Evolutionary conservation across 2,888 invertebrate species (phyloP).

Genomic region (Chrysolina oricalcia): DNA sequence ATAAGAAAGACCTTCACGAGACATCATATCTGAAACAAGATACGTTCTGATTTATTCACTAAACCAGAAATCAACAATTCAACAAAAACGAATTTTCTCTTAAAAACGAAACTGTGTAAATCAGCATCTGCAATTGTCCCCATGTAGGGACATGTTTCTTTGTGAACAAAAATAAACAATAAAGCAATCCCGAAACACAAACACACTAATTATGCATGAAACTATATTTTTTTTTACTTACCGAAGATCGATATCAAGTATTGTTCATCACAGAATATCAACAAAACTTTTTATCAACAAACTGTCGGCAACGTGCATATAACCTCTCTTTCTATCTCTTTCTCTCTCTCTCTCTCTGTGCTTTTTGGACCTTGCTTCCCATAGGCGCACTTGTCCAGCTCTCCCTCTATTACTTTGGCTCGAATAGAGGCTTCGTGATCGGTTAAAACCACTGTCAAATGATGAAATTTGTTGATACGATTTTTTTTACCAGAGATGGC

Average conservation of each 20-base stretch:
- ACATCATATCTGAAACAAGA: background rate
- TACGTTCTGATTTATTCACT: background rate
- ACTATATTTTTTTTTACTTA: background rate
- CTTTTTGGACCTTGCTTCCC: too few relatives aligned
- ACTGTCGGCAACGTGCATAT: background rate
- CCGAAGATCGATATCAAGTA: background rate
- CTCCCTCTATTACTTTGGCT: too few relatives aligned
- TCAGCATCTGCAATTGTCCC: background rate
- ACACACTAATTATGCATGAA: background rate
- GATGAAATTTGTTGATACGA: background rate
- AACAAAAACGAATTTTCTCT: background rate
- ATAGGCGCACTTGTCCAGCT: too few relatives aligned
- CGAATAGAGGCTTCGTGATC: too few relatives aligned
- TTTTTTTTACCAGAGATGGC: background rate
- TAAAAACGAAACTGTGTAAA: background rate
- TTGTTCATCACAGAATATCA: background rate
- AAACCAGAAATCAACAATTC: background rate
- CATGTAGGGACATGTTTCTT: background rate
- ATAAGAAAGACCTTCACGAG: background rate
- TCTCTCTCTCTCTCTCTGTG: too few relatives aligned
- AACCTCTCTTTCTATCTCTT: too few relatives aligned
- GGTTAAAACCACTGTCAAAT: background rate
- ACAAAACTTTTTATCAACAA: background rate
- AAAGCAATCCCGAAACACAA: background rate
- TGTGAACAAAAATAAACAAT: background rate